A percentile compares a stretch with the other conserved stretches of the same genome.
Conservation (phyloP, 1,140 invertebrate species). For the Psix sp. region DNA sequence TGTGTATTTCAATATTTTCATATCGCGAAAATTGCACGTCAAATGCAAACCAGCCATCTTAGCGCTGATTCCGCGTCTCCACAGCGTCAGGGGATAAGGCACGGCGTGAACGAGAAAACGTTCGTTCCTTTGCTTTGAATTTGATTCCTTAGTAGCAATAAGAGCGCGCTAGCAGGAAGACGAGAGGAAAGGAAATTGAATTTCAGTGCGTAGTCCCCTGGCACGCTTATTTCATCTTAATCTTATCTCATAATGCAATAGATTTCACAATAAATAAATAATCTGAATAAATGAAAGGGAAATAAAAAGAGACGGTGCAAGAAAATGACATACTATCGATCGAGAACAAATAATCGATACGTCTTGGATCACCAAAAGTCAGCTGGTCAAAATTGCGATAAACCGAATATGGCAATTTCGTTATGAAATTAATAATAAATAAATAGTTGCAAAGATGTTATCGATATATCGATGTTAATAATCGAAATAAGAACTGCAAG, state of each 20-base stretch:
- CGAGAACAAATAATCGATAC: constrained; percentile 1
- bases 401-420: no score
- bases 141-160: no score
- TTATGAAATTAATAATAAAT: background rate
- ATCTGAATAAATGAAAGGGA: background rate
- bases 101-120: constrained; percentile 37
- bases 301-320: background rate
- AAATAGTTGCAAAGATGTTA: no score
- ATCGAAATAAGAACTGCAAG: no score
- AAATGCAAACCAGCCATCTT: constrained; percentile 5
- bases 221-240: background rate
- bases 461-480: no score
- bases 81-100: constrained; percentile 35
- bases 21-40: constrained; percentile 21
- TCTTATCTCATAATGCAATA: constrained; percentile 1
- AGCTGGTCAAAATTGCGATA: constrained; percentile 1
- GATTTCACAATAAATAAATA: constrained; percentile 15
- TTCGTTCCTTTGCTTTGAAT: no score
- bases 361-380: background rate
- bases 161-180: no score
- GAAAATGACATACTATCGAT: background rate
- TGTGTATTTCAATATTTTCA: constrained; percentile 1
- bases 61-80: background rate
- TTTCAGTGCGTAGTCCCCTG: constrained; percentile 36
- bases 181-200: no score